These are phyloP conservation scores for Periophthalmodon schlosseri DNA, from an alignment of 2,113 vertebrate genomes.

Conservation along the genomic window DNA sequence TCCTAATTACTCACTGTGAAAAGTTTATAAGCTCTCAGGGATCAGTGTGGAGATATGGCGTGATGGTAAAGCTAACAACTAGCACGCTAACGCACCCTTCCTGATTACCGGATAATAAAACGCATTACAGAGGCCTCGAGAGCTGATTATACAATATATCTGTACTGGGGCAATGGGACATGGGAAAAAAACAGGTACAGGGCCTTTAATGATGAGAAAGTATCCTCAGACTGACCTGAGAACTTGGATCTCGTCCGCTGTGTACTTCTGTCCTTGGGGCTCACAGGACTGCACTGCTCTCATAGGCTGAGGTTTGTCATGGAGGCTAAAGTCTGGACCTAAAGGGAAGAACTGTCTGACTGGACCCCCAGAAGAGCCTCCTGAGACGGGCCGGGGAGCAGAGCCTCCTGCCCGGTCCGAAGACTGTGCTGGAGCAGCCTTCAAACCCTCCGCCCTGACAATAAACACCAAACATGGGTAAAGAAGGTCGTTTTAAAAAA, in stretches of 20 bases:
- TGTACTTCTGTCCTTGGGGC: conserved; percentile 89
- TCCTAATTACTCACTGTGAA: too few relatives aligned
- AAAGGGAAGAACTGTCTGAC: conserved; percentile 86
- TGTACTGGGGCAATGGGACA: too few relatives aligned
- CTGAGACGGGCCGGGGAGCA: conserved; percentile 68
- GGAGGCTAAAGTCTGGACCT: conserved; percentile 87
- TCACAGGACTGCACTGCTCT: conserved; percentile 87
- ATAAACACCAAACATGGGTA: neutral
- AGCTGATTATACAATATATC: too few relatives aligned
- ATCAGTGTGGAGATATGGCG: too few relatives aligned
- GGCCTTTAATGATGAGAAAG: too few relatives aligned
- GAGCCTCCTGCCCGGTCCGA: conserved; percentile 69
- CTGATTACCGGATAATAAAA: too few relatives aligned
- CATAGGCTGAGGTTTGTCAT: conserved; percentile 85
- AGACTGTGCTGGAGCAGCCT: conserved; percentile 59
- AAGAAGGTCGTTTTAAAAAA: neutral
- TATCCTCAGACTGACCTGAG: conserved; percentile 81
- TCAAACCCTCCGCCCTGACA: conserved; percentile 92
- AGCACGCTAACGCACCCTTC: too few relatives aligned
- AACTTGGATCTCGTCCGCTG: conserved; percentile 93
- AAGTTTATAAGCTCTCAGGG: too few relatives aligned
- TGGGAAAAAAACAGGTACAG: too few relatives aligned
- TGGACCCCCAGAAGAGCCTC: conserved; percentile 53
- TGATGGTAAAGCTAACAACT: too few relatives aligned
- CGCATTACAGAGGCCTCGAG: too few relatives aligned